Base-by-base conservation (phyloP, 1,140 invertebrate genomes). In the Nasonia vitripennis region DNA sequence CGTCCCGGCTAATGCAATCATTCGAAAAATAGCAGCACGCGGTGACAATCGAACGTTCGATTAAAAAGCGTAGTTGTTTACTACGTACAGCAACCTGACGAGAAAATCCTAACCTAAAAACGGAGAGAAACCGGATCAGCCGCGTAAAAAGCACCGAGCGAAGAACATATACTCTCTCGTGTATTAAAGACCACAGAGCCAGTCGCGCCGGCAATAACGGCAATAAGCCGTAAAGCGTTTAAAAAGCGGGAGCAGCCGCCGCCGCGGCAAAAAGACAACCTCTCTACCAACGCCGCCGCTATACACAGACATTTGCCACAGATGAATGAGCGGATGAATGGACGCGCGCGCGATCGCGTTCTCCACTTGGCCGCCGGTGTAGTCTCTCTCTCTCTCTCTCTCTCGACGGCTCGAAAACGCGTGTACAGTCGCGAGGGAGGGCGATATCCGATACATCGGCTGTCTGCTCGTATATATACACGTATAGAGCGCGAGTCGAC, bases 381-480 rank as follows among this genome's bases (percentile, higher is more conserved):
- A 62, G 55, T 62, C 55, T 62, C 55, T 62, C 55, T 62, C 55
- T 20, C 55, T 17, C 55, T 70, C 87, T 2, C 67, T n/a, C 67
- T 2, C 67, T 27, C 67, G 10, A 7, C 67, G 23, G 68, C 45
- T 80, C 37, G 31, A 80, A 80, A 80, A 80, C 34, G 68, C n/a
- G 14, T 34, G 4, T 27, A 73, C 45, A 81, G 27, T 51, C 68
- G 41, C 3, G 80, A 71, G 68, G 71, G 79, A 73, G 70, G 74
- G 68, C 68, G 62, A 91, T 91, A 91, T 91, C 90, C 88, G 88
- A 88, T 89, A 89, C 86, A 89, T 81, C 45, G 68, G 68, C n/a
- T 34, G 68, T 87, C 85, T 75, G 70, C 27, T 2, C 6, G 27
- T 17, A 17, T 10, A 45, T 34, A 77, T 68, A 87, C 80, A 67